Conservation (phyloP, 2,113 vertebrate genomes). For the Eublepharis macularius region DNA sequence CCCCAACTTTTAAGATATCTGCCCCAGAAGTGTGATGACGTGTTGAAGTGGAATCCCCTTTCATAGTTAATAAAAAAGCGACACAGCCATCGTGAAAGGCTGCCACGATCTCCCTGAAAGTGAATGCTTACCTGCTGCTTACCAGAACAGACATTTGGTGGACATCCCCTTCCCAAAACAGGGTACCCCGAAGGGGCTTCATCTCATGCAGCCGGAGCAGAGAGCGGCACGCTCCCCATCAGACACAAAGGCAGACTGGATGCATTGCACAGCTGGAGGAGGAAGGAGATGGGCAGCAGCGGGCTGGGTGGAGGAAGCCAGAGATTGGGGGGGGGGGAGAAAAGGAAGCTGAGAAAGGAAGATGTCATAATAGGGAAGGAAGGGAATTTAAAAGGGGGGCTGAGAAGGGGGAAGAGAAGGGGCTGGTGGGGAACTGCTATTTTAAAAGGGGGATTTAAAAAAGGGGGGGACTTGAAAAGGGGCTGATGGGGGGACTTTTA, state of each 20-base stretch:
- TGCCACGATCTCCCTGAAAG: too few relatives aligned
- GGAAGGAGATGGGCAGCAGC: neutral
- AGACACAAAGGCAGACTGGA: constrained; percentile 19
- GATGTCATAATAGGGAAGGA: too few relatives aligned
- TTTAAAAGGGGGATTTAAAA: too few relatives aligned
- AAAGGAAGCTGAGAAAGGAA: neutral
- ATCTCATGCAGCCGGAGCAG: neutral
- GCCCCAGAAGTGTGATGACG: neutral
- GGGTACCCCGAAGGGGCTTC: neutral
- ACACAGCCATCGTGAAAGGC: neutral
- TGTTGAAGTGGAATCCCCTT: neutral
- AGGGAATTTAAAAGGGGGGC: too few relatives aligned
- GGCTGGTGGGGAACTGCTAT: neutral
- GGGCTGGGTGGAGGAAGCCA: neutral
- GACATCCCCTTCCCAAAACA: neutral
- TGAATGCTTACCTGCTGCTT: neutral
- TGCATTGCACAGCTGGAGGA: constrained; percentile 11
- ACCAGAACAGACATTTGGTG: neutral
- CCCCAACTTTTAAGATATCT: neutral
- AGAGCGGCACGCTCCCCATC: neutral
- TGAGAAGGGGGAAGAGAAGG: neutral
- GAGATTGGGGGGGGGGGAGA: neutral
- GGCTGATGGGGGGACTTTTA: too few relatives aligned
- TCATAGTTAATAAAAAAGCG: too few relatives aligned
- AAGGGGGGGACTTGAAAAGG: too few relatives aligned